Evolutionary conservation across 2,888 invertebrate genomes (phyloP).

Genomic region (Selenia dentaria): DNA sequence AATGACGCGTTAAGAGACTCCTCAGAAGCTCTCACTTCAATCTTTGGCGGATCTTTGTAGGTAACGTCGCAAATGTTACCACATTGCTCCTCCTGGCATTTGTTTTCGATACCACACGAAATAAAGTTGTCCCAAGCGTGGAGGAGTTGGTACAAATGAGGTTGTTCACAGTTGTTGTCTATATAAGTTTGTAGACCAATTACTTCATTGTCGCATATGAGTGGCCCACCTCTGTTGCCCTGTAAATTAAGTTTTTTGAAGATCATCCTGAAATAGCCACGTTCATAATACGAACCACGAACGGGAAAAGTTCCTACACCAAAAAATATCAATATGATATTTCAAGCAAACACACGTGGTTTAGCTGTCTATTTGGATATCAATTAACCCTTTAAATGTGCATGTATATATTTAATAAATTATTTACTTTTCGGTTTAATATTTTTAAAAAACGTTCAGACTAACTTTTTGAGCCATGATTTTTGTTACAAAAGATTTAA

Average conservation of each 20-base stretch:
- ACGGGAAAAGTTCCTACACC: too few species aligned
- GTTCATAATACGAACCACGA: too few species aligned
- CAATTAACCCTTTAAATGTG: too few species aligned
- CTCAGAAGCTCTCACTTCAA: background rate
- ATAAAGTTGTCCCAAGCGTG: constrained; percentile 63
- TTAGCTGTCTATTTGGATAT: too few species aligned
- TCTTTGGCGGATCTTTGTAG: constrained; percentile 51
- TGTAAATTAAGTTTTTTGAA: constrained; percentile 38
- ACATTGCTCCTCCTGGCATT: constrained; percentile 56
- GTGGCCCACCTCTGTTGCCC: constrained; percentile 74
- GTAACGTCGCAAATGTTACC: constrained; percentile 51
- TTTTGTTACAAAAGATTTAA: too few species aligned
- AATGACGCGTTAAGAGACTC: background rate
- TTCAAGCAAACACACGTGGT: too few species aligned
- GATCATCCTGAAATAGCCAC: too few species aligned
- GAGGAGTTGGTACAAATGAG: constrained; percentile 66
- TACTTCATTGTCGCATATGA: constrained; percentile 63
- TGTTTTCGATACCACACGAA: constrained; percentile 58
- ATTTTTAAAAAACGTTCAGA: too few species aligned
- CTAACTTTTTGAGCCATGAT: too few species aligned
- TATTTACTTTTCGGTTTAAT: too few species aligned
- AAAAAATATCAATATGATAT: too few species aligned
- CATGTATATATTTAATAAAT: too few species aligned
- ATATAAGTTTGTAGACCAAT: constrained; percentile 70
- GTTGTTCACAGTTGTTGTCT: constrained; percentile 60